These are phyloP conservation scores for Melanotaenia nigrans DNA, from an alignment of 2,797 vertebrate genomes.

Conservation along the genomic window DNA sequence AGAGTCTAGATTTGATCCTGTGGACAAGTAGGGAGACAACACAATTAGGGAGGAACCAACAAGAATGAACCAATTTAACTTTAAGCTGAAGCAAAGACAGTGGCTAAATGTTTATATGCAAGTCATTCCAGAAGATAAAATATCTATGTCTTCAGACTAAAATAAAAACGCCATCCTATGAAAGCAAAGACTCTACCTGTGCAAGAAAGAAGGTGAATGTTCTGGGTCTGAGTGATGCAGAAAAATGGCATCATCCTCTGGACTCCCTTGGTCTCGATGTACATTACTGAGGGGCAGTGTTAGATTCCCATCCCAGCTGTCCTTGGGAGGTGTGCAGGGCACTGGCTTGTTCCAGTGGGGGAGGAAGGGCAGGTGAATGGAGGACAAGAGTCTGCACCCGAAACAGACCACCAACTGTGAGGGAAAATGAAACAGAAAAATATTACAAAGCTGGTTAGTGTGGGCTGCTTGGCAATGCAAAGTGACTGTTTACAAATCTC, in stretches of 20 bases:
- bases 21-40: slow-evolving; percentile 15
- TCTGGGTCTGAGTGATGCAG: slow-evolving; percentile 47
- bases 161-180: rapidly evolving
- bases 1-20: slow-evolving; percentile 76
- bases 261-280: slow-evolving; percentile 75
- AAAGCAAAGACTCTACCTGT: slow-evolving; percentile 68
- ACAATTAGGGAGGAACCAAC: neutral
- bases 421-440: slow-evolving; percentile 4
- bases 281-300: slow-evolving; percentile 74
- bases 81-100: neutral
- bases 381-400: slow-evolving; percentile 72
- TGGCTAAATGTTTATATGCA: neutral
- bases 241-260: slow-evolving; percentile 77
- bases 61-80: neutral
- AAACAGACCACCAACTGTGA: slow-evolving; percentile 67
- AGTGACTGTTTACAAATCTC: neutral
- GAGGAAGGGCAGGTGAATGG: slow-evolving; percentile 68
- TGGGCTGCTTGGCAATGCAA: neutral
- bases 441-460: neutral
- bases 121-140: neutral
- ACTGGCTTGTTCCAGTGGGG: slow-evolving; percentile 49
- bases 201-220: slow-evolving; percentile 71
- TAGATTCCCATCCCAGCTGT: slow-evolving; percentile 75
- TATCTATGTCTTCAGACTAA: neutral
- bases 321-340: slow-evolving; percentile 83